phyloP scores from a whole-genome alignment of 2,888 invertebrate species.

The Schrankia costaestrigalis region DNA sequence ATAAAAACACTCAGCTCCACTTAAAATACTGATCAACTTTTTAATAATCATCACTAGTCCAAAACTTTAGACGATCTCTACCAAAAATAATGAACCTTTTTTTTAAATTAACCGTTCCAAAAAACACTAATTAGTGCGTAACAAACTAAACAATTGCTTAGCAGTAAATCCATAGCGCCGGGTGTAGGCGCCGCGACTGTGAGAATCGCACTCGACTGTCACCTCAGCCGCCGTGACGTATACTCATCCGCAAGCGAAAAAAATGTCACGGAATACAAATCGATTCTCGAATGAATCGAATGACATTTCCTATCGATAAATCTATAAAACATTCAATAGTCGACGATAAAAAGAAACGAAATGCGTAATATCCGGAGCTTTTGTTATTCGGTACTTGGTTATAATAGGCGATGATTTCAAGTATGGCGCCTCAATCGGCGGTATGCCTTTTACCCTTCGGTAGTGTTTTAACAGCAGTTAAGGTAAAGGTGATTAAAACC shows the following conservation, averaged over 20 bases:
- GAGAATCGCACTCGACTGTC: conserved; percentile 53
- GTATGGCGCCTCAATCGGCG: conserved; percentile 51
- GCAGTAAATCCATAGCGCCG: conserved; percentile 35
- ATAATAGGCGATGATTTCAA: conserved; percentile 10
- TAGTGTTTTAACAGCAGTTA: conserved; percentile 65
- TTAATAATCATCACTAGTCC: too few relatives aligned
- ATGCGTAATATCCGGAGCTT: conserved; percentile 29
- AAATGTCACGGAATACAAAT: conserved; percentile 64
- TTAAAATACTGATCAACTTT: too few relatives aligned
- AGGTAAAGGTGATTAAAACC: conserved; percentile 71
- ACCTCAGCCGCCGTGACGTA: conserved; percentile 54
- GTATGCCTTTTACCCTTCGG: conserved; percentile 42
- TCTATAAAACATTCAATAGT: conserved; percentile 20
- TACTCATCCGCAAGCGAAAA: conserved; percentile 49
- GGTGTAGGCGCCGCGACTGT: conserved; percentile 44
- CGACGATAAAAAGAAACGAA: conserved; percentile 24
- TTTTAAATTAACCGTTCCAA: too few relatives aligned
- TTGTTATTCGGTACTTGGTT: conserved; percentile 9
- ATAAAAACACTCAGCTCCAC: too few relatives aligned
- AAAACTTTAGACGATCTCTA: too few relatives aligned
- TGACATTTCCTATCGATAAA: conserved; percentile 45
- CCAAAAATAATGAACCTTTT: too few relatives aligned
- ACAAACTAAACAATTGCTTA: conserved; percentile 17
- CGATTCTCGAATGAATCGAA: conserved; percentile 57
- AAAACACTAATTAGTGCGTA: too few relatives aligned